These are phyloP conservation scores for Diarsia dahlii DNA, from an alignment of 2,888 invertebrate species.

Conservation along the genomic window DNA sequence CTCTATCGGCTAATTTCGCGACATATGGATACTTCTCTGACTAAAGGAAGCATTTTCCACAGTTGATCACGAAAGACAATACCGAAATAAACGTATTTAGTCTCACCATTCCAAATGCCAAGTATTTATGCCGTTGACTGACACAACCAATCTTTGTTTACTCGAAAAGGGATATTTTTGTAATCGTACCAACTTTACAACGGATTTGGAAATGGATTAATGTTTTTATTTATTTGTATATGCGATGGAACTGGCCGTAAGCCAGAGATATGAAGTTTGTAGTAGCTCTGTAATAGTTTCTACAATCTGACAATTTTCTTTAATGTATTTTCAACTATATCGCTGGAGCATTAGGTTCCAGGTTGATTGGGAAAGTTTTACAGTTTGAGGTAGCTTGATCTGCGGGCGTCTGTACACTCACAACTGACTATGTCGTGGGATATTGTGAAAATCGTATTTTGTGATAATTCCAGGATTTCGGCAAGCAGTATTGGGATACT, in stretches of 20 bases:
- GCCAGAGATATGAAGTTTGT: slow-evolving; percentile 25
- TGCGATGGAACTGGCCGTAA: slow-evolving; percentile 25
- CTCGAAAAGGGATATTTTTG: slow-evolving; percentile 38
- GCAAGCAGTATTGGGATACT: neutral
- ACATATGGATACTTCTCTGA: neutral
- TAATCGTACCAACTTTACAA: slow-evolving; percentile 28
- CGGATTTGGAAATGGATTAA: slow-evolving; percentile 20
- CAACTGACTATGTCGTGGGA: neutral
- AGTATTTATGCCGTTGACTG: slow-evolving; percentile 9
- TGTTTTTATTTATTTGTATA: slow-evolving; percentile 39
- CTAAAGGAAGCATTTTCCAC: neutral
- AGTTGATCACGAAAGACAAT: neutral
- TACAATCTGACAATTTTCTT: too few species aligned
- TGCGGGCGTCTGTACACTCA: neutral
- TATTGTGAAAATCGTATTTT: neutral
- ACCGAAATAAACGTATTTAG: neutral
- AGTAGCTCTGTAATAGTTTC: too few species aligned
- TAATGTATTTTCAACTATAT: too few species aligned
- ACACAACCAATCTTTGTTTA: slow-evolving; percentile 31
- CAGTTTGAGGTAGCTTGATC: too few species aligned
- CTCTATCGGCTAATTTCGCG: neutral
- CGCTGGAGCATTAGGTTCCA: too few species aligned
- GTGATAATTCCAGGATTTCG: neutral
- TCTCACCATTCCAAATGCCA: neutral
- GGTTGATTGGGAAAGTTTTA: too few species aligned